A percentile compares a stretch with the other conserved stretches of the same genome.
Evolutionary conservation across 1,140 invertebrate genomes (phyloP).

Genomic region (Ceratoteleas bidentatus): DNA sequence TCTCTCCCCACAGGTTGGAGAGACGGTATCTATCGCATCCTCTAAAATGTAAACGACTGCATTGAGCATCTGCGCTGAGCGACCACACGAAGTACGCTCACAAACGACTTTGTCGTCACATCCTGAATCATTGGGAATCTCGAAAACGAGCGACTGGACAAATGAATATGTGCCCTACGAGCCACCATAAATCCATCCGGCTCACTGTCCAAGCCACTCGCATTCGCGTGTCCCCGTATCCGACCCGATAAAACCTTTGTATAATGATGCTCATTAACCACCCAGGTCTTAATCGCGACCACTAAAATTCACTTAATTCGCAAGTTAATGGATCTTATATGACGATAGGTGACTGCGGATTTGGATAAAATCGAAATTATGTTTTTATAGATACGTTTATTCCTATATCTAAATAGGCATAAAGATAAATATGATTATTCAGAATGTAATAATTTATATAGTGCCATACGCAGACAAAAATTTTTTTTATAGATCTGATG

Average conservation of each 20-base stretch:
- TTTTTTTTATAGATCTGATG: too few species aligned
- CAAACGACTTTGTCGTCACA: conserved; percentile 4
- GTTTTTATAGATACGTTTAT: too few species aligned
- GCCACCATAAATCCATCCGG: neutral
- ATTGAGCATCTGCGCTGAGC: neutral
- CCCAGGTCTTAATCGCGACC: neutral
- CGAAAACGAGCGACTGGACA: neutral
- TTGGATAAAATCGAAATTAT: too few species aligned
- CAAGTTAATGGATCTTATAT: conserved; percentile 25
- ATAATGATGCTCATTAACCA: conserved; percentile 2
- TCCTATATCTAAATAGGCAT: too few species aligned
- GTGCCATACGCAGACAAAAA: too few species aligned
- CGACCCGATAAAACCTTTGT: neutral
- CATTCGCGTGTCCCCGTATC: neutral
- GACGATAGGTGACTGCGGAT: too few species aligned
- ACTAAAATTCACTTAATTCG: conserved; percentile 7
- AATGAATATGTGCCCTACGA: neutral
- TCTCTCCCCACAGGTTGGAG: too few species aligned
- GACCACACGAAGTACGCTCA: neutral
- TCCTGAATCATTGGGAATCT: conserved; percentile 2
- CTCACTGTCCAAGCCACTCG: too few species aligned
- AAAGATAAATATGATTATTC: too few species aligned
- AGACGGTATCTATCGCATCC: neutral
- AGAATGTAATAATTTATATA: too few species aligned
- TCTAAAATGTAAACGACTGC: neutral